Conservation (phyloP, 2,797 vertebrate genomes). For the Mareca strepera region DNA sequence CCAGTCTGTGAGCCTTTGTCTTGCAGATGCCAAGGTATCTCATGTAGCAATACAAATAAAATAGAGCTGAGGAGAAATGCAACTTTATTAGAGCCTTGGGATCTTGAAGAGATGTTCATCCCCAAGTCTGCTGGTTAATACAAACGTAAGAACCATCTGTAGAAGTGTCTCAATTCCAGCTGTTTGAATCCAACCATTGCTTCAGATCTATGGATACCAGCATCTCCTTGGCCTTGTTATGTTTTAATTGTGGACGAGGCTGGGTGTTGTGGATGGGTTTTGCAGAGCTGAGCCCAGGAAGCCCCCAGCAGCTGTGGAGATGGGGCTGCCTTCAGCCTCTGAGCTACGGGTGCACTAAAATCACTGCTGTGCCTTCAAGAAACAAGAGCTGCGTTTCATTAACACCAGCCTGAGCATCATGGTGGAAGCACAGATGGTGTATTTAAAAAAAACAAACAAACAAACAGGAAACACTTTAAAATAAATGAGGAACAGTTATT, state of each 20-base stretch:
- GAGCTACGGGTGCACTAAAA: not conserved
- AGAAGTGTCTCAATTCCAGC: not conserved
- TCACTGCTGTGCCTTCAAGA: not conserved
- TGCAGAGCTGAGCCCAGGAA: not conserved
- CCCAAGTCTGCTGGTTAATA: slow-evolving; percentile 18
- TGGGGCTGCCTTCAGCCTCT: slow-evolving; percentile 24
- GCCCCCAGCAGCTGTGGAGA: slow-evolving; percentile 8
- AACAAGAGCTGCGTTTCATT: not conserved
- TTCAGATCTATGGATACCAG: slow-evolving; percentile 22
- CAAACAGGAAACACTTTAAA: slow-evolving; percentile 43
- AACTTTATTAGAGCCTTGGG: not conserved
- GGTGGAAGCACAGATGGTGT: slow-evolving; percentile 52
- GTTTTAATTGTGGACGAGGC: slow-evolving; percentile 7
- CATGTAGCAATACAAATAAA: slow-evolving; percentile 14
- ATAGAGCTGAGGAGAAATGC: not conserved
- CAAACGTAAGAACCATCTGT: not conserved
- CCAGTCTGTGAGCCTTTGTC: not conserved
- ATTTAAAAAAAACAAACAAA: slow-evolving; percentile 3
- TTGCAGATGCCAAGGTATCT: not conserved
- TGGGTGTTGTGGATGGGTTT: slow-evolving; percentile 17
- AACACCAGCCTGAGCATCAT: not conserved
- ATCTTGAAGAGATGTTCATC: not conserved
- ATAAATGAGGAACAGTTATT: slow-evolving; percentile 31
- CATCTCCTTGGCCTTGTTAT: slow-evolving; percentile 5
- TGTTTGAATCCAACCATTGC: not conserved